Base-by-base conservation (phyloP, 1,140 invertebrate genomes). In the Ectropis grisescens region DNA sequence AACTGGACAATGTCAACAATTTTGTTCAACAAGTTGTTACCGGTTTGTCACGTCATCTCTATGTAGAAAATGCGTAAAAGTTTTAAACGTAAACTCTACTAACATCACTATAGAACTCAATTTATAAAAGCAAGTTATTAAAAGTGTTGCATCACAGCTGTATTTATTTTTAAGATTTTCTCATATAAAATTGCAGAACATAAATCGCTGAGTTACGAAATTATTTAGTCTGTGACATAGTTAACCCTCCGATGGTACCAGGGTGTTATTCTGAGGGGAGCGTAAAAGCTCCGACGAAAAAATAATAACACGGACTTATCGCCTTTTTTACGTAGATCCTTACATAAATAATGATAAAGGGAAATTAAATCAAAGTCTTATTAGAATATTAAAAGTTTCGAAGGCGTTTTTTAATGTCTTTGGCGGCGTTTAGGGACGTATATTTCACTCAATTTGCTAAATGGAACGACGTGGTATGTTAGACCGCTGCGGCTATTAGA, bases 281-380 rank as follows among this genome's bases (percentile, higher is more conserved):
- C 30, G 36, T 40, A 50, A 56, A 58, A 33, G 27, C 32, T 48
- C 45, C 52, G 41, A 31, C 42, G 44, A 59, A 68, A 76, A 78
- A 64, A 64, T 67, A 78, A 76, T 67, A 78, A 64, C 60, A 48
- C 58, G 41, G 60, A 47, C 69, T 80, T 76, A 75, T 70, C 69
- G 74, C 68, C 60, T 75, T 75, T 60, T 71, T 62, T 68, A 66
- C 52, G 61, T 50, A 57, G 52, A 53, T 67, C 58, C 67, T 64
- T 75, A 75, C 75, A 80, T 80, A 80, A 80, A 80, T 80, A 80
- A 80, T 74, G 70, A 80, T 80, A 76, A 80, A 79, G 57, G 64
- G 61, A 75, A 80, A 76, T 79, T 79, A 79, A 80, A 80, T 80
- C 75, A 80, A 76, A 76, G 60, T 71, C 75, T 76, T 80, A 75